These are phyloP conservation scores for Sesamia nonagrioides DNA, from an alignment of 1,140 invertebrate species.

Conservation along the genomic window DNA sequence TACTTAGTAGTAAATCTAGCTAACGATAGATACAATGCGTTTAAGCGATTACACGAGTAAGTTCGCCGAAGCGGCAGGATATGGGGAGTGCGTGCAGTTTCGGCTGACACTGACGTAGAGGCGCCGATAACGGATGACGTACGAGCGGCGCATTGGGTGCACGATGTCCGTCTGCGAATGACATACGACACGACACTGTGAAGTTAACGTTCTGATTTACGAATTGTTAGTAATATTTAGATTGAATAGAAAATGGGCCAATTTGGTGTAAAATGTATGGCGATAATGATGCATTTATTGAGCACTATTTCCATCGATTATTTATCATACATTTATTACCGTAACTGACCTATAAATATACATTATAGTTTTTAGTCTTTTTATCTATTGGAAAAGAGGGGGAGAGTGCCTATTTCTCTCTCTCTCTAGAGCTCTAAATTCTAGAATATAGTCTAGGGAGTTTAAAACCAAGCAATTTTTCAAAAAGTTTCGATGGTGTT, in stretches of 20 bases:
- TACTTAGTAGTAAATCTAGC: not conserved
- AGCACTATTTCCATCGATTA: too few relatives aligned
- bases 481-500: too few relatives aligned
- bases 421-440: too few relatives aligned
- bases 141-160: conserved; percentile 62
- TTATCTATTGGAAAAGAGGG: too few relatives aligned
- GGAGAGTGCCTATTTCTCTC: too few relatives aligned
- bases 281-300: too few relatives aligned
- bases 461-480: too few relatives aligned
- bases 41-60: conserved; percentile 13
- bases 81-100: conserved; percentile 31
- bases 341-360: too few relatives aligned
- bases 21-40: not conserved
- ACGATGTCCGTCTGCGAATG: conserved; percentile 70
- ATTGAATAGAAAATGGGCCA: not conserved
- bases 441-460: too few relatives aligned
- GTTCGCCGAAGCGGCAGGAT: not conserved
- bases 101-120: conserved; percentile 75
- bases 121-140: conserved; percentile 79
- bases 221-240: conserved; percentile 6
- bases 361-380: too few relatives aligned
- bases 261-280: not conserved
- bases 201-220: conserved; percentile 38
- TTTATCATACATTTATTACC: too few relatives aligned
- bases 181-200: conserved; percentile 60